These are phyloP conservation scores for Macropus fuliginosus DNA, from an alignment of 2,797 vertebrate species.

Conservation along the genomic window DNA sequence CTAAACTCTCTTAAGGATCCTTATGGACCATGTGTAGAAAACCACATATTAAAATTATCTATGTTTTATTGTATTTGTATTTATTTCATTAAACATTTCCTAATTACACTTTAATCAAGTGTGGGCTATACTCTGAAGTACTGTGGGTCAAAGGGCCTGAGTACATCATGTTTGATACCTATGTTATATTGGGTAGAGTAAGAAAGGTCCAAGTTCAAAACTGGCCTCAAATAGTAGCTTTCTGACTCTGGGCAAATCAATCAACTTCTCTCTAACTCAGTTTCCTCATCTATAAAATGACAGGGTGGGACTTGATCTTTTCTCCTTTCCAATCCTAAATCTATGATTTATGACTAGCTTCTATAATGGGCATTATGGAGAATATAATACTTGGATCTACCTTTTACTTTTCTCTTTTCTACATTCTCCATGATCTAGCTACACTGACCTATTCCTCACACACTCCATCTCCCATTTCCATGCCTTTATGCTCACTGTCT, in stretches of 20 bases:
- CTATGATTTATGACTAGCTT: background rate
- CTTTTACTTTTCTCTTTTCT: background rate
- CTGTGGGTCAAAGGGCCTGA: background rate
- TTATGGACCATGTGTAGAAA: background rate
- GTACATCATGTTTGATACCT: background rate
- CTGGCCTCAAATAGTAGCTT: background rate
- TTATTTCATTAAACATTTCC: background rate
- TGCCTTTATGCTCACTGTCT: background rate
- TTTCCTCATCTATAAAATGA: background rate
- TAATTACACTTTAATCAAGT: background rate
- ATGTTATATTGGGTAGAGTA: background rate
- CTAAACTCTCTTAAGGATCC: background rate
- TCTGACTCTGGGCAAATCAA: background rate
- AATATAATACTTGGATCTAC: background rate
- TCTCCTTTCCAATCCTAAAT: background rate
- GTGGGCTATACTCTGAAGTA: background rate
- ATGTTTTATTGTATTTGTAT: background rate
- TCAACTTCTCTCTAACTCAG: background rate
- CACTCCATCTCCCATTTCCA: background rate
- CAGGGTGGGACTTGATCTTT: background rate
- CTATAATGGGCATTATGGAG: background rate
- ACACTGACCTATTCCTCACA: background rate
- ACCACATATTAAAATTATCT: background rate
- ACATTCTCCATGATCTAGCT: background rate
- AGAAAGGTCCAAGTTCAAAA: background rate